Evolutionary conservation across 2,888 invertebrate species (phyloP), one percentile per base, ranked within the genome.

Genomic region (Patella depressa): DNA sequence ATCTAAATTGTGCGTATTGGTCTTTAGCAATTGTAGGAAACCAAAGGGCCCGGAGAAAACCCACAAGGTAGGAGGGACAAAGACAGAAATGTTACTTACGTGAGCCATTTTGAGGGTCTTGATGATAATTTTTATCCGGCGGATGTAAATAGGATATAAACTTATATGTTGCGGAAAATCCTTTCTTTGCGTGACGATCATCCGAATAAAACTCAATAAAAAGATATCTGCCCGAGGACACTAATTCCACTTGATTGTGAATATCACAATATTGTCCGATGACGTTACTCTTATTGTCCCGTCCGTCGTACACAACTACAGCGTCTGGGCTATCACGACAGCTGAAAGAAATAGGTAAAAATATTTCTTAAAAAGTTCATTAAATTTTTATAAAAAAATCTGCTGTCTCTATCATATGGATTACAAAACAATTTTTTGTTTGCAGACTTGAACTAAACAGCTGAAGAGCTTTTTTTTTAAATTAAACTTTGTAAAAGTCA

Each of bases 191-290:
- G 53, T 82, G 73, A 24, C 77, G 76, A 54, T 79, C 78, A 78
- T 87, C 87, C 4, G 86, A 85, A 71, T 77, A 79, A 79, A 89
- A 88, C 74, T 87, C 84, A 79, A 89, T 85, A 79, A 84, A 86
- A 74, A 88, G 75, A 76, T 85, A 84, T 72, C 82, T 81, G 70
- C 85, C 85, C 53, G 82, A 80, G 15, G 88, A 88, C 24, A 80
- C 75, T 5, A 86, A 71, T 78, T 84, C 83, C 77, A 84, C 82
- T 55, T 82, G 80, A 77, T 87, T 87, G 74, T 84, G 84, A 53
- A 84, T 77, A 65, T 85, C 86, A 81, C 89, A 89, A 75, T 83
- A 84, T 59, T 81, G 80, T 57, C 82, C 83, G 59, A 88, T 79
- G 24, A 87, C 78, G 74, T 80, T 80, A 29, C 81, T 75, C 3